Evolutionary conservation across 2,797 vertebrate genomes (phyloP).

Genomic region (Pangasius krempfi): DNA sequence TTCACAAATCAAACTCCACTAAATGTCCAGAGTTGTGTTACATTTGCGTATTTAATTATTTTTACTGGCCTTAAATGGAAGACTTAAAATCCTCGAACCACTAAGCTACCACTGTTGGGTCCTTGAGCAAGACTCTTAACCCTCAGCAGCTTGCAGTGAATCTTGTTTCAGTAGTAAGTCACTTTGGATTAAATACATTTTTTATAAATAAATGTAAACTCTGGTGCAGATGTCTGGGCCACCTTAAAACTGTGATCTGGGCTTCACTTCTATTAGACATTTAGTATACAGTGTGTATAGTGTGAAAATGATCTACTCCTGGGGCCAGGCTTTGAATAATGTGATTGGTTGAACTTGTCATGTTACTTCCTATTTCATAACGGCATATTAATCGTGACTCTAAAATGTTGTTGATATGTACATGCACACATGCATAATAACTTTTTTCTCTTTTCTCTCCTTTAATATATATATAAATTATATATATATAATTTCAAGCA

Average conservation of each 20-base stretch:
- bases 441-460: background rate
- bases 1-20: background rate
- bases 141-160: background rate
- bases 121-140: background rate
- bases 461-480: no score
- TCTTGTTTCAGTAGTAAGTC: background rate
- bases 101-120: background rate
- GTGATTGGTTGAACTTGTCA: slow-evolving; percentile 6
- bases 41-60: background rate
- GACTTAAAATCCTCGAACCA: background rate
- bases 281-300: background rate
- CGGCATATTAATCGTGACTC: background rate
- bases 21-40: background rate
- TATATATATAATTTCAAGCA: no score
- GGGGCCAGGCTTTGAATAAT: background rate
- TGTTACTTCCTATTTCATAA: background rate
- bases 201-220: background rate
- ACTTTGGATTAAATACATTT: background rate
- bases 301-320: background rate
- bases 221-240: background rate
- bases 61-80: background rate
- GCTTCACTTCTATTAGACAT: background rate
- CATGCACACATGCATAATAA: background rate
- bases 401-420: background rate
- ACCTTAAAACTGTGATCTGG: background rate